phyloP scores from a whole-genome alignment of 1,140 invertebrate genomes.

The Helicoverpa armigera region DNA sequence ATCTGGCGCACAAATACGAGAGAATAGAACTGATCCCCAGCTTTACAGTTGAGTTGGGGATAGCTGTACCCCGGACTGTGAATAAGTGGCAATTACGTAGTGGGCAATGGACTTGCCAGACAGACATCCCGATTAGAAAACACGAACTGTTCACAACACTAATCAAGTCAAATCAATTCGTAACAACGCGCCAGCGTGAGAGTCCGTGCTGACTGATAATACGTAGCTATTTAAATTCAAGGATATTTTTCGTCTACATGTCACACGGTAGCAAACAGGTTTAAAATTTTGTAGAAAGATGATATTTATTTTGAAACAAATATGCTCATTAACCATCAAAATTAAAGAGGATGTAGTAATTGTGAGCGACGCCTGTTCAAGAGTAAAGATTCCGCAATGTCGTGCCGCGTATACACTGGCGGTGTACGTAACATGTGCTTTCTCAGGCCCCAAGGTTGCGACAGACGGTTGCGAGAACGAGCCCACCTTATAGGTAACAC shows the following conservation, averaged over 20 bases:
- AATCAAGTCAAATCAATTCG: slow-evolving; percentile 37
- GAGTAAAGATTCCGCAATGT: slow-evolving; percentile 55
- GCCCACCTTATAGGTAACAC: slow-evolving; percentile 62
- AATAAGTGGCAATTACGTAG: slow-evolving; percentile 27
- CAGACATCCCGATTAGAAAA: slow-evolving; percentile 36
- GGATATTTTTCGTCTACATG: slow-evolving; percentile 33
- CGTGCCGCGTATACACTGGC: slow-evolving; percentile 44
- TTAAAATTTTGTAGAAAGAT: slow-evolving; percentile 28
- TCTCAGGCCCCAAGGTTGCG: slow-evolving; percentile 63
- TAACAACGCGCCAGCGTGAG: slow-evolving; percentile 17
- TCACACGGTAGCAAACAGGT: slow-evolving; percentile 11
- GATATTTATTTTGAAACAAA: slow-evolving; percentile 26
- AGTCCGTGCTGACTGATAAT: slow-evolving; percentile 29
- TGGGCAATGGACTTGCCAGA: slow-evolving; percentile 27
- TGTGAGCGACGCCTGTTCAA: slow-evolving; percentile 52
- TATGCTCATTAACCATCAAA: slow-evolving; percentile 35
- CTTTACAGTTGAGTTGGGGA: slow-evolving; percentile 6
- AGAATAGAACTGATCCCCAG: background rate
- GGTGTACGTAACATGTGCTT: slow-evolving; percentile 61
- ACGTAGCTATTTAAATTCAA: slow-evolving; percentile 37
- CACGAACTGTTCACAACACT: slow-evolving; percentile 15
- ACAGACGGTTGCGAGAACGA: slow-evolving; percentile 58
- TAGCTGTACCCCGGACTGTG: background rate
- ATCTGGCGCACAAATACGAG: slow-evolving; percentile 42
- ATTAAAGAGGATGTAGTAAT: slow-evolving; percentile 58